A percentile compares a stretch with the other conserved stretches of the same genome.
Evolutionary conservation across 2,888 invertebrate species (phyloP).

Genomic region (Cantharis nigra): DNA sequence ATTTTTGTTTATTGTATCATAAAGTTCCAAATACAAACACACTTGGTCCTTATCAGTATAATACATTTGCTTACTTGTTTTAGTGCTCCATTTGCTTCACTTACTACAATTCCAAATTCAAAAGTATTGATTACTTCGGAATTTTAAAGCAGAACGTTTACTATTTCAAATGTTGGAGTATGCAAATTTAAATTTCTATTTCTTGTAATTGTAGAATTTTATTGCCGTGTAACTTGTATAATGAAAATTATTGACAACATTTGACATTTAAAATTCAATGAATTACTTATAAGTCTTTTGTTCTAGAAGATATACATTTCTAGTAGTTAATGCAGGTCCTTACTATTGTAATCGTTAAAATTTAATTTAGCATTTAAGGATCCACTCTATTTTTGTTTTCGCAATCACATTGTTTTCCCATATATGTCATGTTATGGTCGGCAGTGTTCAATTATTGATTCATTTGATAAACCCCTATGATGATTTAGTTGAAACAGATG

Average conservation of each 20-base stretch:
- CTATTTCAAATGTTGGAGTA: neutral
- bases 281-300: neutral
- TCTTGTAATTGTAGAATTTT: neutral
- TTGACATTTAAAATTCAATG: neutral
- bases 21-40: neutral
- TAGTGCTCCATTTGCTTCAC: neutral
- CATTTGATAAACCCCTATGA: neutral
- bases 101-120: neutral
- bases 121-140: conserved; percentile 4
- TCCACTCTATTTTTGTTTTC: neutral
- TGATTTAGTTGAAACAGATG: neutral
- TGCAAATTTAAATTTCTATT: neutral
- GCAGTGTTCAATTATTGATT: neutral
- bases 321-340: neutral
- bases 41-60: neutral
- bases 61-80: neutral
- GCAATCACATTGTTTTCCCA: neutral
- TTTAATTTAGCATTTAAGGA: neutral
- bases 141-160: conserved; percentile 1
- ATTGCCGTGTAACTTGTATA: neutral
- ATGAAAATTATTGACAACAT: neutral
- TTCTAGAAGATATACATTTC: neutral
- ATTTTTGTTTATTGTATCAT: neutral
- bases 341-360: neutral
- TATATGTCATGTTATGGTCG: neutral